Conservation (phyloP, 2,888 invertebrate genomes). For the Coremacera marginata region DNA sequence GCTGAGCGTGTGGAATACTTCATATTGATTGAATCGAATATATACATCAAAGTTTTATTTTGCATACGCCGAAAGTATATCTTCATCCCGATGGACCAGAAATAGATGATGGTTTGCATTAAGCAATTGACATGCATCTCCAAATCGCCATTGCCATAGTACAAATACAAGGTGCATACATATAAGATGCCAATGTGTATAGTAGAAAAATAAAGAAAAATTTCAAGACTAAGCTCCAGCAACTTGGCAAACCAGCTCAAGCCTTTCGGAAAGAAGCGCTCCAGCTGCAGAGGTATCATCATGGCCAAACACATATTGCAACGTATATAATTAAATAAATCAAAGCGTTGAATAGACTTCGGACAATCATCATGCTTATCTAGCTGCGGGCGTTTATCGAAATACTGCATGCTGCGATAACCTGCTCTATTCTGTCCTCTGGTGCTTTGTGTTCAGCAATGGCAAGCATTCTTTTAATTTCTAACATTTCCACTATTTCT, state of each 20-base stretch:
- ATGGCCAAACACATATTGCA: slow-evolving; percentile 51
- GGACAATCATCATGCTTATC: neutral
- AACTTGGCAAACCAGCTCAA: neutral
- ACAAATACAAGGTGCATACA: slow-evolving; percentile 56
- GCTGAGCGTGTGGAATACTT: slow-evolving; percentile 55
- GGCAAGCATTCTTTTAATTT: too few relatives aligned
- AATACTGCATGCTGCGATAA: neutral
- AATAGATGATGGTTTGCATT: slow-evolving; percentile 58
- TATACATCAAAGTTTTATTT: slow-evolving; percentile 44
- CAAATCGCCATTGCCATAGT: slow-evolving; percentile 51
- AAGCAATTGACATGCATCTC: slow-evolving; percentile 57
- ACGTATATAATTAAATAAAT: slow-evolving; percentile 56
- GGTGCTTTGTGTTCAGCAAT: too few relatives aligned
- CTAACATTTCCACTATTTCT: too few relatives aligned
- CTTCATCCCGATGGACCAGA: slow-evolving; percentile 57
- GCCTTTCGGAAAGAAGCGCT: slow-evolving; percentile 11
- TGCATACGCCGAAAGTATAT: slow-evolving; percentile 56
- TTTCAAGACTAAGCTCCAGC: slow-evolving; percentile 47
- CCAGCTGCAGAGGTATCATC: slow-evolving; percentile 52
- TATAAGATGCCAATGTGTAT: slow-evolving; percentile 56
- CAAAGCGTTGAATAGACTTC: slow-evolving; percentile 47
- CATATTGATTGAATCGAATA: slow-evolving; percentile 53
- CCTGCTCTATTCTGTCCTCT: neutral
- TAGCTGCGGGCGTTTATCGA: neutral
- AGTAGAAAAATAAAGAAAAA: slow-evolving; percentile 53